Evolutionary conservation across 92 coral and sea anemone genomes (phyloP).

Genomic region (Porites cylindrica): DNA sequence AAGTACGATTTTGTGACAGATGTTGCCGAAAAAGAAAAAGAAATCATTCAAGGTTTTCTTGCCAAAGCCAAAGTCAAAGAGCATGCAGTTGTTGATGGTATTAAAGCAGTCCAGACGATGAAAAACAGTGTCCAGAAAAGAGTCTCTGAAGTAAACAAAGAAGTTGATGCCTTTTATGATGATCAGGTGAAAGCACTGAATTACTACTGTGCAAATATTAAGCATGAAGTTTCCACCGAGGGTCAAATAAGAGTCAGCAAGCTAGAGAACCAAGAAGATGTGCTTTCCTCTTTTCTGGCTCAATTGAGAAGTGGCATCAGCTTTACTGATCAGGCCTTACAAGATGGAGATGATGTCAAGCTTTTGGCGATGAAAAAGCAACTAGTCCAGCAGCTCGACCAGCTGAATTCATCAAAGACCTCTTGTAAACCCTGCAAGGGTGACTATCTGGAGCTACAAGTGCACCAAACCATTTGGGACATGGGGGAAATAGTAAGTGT

Average conservation of each 20-base stretch:
- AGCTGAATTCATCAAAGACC: slow-evolving; percentile 41
- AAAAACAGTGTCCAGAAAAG: not conserved
- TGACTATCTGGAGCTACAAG: slow-evolving; percentile 9
- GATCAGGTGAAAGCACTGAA: slow-evolving; percentile 51
- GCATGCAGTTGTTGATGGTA: slow-evolving; percentile 17
- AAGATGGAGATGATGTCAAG: slow-evolving; percentile 49
- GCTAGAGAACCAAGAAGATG: slow-evolving; percentile 57
- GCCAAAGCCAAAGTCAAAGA: slow-evolving; percentile 27
- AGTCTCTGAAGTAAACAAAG: slow-evolving; percentile 1
- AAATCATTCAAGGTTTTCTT: slow-evolving; percentile 35
- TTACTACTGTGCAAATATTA: slow-evolving; percentile 27
- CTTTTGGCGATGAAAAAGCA: slow-evolving; percentile 54
- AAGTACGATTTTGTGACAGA: slow-evolving; percentile 54
- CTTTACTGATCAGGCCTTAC: slow-evolving; percentile 49
- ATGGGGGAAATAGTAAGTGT: not conserved
- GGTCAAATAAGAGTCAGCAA: slow-evolving; percentile 31
- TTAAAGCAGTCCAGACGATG: slow-evolving; percentile 34
- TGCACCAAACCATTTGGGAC: slow-evolving; percentile 10
- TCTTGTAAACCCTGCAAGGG: slow-evolving; percentile 53
- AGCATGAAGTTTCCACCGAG: slow-evolving; percentile 18
- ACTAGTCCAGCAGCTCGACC: slow-evolving; percentile 47
- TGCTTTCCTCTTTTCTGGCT: slow-evolving; percentile 38
- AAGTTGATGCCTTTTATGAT: slow-evolving; percentile 54
- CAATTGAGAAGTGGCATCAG: slow-evolving; percentile 61
- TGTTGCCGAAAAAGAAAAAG: slow-evolving; percentile 40